Evolutionary conservation across 1,140 invertebrate genomes (phyloP).

Genomic region (Anastrepha ludens): DNA sequence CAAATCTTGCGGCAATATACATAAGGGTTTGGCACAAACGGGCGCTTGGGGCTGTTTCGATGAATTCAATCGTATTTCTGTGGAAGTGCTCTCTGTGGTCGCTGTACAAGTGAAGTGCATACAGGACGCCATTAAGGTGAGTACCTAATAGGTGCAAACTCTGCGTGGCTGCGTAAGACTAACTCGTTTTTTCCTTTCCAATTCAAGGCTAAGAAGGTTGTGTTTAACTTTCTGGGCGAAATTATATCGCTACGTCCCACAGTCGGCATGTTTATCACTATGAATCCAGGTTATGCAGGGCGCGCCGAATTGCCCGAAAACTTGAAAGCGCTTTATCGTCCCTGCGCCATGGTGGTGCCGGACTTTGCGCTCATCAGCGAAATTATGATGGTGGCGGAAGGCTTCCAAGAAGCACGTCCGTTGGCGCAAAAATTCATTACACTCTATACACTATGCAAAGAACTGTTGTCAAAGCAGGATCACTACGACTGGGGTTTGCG

Average conservation of each 20-base stretch:
- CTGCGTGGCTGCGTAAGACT: no score
- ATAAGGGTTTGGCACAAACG: constrained; percentile 90
- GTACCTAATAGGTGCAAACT: background rate
- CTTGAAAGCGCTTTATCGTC: constrained; percentile 76
- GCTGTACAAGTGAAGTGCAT: constrained; percentile 90
- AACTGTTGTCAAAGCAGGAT: constrained; percentile 93
- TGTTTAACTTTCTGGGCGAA: constrained; percentile 90
- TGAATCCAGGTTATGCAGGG: constrained; percentile 93
- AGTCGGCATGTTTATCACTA: constrained; percentile 94
- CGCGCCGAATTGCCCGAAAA: constrained; percentile 84
- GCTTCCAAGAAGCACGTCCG: constrained; percentile 90
- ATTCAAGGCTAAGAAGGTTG: constrained; percentile 79
- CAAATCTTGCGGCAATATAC: constrained; percentile 93
- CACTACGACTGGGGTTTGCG: constrained; percentile 96
- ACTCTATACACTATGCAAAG: constrained; percentile 89
- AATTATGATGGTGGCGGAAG: constrained; percentile 95
- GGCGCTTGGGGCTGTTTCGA: constrained; percentile 98
- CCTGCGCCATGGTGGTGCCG: constrained; percentile 96
- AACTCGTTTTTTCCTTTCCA: background rate
- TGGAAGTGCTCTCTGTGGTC: constrained; percentile 94
- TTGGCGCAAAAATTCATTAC: constrained; percentile 95
- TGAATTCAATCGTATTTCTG: constrained; percentile 95
- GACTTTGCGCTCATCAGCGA: constrained; percentile 95
- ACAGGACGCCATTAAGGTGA: constrained; percentile 86
- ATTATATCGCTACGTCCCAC: constrained; percentile 84